A percentile compares a stretch with the other conserved stretches of the same genome.
Conservation (phyloP, 1,140 invertebrate genomes). For the Ostrea denselamellosa region DNA sequence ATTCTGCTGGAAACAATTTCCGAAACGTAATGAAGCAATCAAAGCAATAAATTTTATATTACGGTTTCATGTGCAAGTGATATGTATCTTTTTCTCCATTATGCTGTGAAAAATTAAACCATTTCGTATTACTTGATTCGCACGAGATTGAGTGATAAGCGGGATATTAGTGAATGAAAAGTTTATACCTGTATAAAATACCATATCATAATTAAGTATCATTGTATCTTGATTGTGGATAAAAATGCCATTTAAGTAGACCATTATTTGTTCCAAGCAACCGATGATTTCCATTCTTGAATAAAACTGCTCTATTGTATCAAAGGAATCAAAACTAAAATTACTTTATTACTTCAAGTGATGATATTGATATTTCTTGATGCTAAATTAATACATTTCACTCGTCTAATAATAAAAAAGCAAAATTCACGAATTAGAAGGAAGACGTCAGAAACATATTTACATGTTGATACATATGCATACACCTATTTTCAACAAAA, state of each 20-base stretch:
- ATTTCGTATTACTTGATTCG: not conserved
- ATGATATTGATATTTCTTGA: no score
- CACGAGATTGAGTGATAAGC: not conserved
- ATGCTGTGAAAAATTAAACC: not conserved
- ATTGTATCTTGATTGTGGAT: not conserved
- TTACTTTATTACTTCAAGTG: no score
- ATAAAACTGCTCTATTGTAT: no score
- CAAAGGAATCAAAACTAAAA: no score
- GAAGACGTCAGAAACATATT: no score
- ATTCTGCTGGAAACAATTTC: slow-evolving; percentile 3
- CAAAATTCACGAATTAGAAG: no score
- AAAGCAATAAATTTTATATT: not conserved
- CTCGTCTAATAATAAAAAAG: no score
- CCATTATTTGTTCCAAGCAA: not conserved
- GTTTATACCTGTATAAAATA: not conserved
- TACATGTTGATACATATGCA: no score
- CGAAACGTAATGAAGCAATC: slow-evolving; percentile 10
- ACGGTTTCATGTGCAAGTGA: not conserved
- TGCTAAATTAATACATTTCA: no score
- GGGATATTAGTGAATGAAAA: not conserved
- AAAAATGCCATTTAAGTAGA: not conserved
- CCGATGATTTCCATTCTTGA: not conserved
- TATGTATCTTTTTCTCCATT: not conserved
- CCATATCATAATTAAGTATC: not conserved
- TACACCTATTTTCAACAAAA: no score